phyloP scores from a whole-genome alignment of 2,113 vertebrate species.

The Notothenia coriiceps region DNA sequence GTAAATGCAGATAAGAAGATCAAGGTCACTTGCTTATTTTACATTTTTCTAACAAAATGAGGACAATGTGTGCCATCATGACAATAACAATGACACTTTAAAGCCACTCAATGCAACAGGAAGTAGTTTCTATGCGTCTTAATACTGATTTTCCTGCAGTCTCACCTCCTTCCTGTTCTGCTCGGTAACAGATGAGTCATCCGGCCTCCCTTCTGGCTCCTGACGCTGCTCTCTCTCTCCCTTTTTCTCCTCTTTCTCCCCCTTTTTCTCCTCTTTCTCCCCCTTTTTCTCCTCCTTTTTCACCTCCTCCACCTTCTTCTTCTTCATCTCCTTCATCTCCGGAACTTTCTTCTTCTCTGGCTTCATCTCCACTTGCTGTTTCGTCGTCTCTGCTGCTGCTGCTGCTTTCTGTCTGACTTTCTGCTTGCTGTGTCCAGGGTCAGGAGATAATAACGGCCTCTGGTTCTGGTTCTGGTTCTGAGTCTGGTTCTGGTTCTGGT shows the following conservation, averaged over 20 bases:
- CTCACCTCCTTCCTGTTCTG: slow-evolving; percentile 54
- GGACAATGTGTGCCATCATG: no score
- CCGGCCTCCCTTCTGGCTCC: slow-evolving; percentile 71
- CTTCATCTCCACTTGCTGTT: slow-evolving; percentile 11
- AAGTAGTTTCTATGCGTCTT: no score
- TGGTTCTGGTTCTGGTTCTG: slow-evolving; percentile 1
- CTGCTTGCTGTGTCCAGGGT: not conserved
- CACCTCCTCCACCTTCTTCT: slow-evolving; percentile 7
- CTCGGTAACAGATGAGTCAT: slow-evolving; percentile 48
- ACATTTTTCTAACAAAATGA: no score
- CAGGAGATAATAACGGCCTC: slow-evolving; percentile 17
- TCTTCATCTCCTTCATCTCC: not conserved
- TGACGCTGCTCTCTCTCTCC: slow-evolving; percentile 17
- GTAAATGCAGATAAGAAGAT: no score
- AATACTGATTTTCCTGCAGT: no score
- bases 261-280: not conserved
- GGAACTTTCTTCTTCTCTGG: not conserved
- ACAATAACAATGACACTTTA: no score
- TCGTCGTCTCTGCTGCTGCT: slow-evolving; percentile 14
- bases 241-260: slow-evolving; percentile 16
- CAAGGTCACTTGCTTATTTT: no score
- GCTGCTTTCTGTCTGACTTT: not conserved
- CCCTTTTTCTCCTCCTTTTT: not conserved
- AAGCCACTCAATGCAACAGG: no score
- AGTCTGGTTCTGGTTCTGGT: no score